Percentiles rank a stretch among this genome's conserved stretches.
Evolutionary conservation across 1,140 invertebrate species (phyloP).

Genomic region (Diabrotica undecimpunctata): DNA sequence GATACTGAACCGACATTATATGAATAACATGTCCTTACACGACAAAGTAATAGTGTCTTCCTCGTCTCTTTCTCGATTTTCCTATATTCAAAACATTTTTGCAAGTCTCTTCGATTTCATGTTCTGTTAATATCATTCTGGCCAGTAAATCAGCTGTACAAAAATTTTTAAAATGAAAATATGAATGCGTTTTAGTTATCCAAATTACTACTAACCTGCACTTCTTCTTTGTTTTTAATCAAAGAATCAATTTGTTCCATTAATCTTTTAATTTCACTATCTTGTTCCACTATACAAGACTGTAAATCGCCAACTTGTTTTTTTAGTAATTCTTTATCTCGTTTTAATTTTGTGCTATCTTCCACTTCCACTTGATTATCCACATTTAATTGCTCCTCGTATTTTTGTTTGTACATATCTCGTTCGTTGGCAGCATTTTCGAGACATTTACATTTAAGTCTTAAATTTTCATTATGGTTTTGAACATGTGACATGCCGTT

Average conservation of each 20-base stretch:
- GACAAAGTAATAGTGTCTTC: too few species aligned
- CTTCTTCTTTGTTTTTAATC: constrained; percentile 29
- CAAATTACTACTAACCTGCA: constrained; percentile 30
- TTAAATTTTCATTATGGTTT: constrained; percentile 34
- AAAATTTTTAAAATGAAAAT: too few species aligned
- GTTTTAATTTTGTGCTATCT: constrained; percentile 20
- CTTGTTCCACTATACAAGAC: constrained; percentile 41
- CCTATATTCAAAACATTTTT: too few species aligned
- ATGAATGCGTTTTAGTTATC: too few species aligned
- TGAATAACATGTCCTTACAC: too few species aligned
- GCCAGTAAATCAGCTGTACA: too few species aligned
- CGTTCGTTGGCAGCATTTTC: constrained; percentile 35
- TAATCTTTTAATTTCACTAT: constrained; percentile 40
- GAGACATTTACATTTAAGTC: constrained; percentile 33
- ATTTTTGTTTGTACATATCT: constrained; percentile 39
- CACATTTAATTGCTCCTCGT: constrained; percentile 31
- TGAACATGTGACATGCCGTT: constrained; percentile 34
- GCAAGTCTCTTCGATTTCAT: too few species aligned
- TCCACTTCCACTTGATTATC: constrained; percentile 33
- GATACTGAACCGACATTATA: too few species aligned
- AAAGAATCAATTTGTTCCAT: constrained; percentile 36
- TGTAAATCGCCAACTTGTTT: constrained; percentile 37
- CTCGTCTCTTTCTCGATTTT: too few species aligned
- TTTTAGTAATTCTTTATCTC: constrained; percentile 32
- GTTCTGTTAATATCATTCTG: too few species aligned